phyloP scores from a whole-genome alignment of 2,113 vertebrate species.

The Poecile atricapillus region DNA sequence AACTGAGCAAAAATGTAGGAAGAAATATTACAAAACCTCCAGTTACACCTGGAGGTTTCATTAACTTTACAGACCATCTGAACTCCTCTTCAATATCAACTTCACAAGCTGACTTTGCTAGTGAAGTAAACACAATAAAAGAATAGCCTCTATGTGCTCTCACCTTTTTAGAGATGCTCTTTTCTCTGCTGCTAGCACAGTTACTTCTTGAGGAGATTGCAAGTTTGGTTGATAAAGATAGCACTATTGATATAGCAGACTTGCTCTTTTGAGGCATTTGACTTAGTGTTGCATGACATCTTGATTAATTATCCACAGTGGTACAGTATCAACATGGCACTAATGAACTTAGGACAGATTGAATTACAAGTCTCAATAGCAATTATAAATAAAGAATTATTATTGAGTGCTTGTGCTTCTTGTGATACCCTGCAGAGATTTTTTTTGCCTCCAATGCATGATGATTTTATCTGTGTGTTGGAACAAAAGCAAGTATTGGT shows the following conservation, averaged over 20 bases:
- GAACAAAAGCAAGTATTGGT: not conserved
- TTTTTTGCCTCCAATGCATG: not conserved
- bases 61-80: constrained; percentile 16
- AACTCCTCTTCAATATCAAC: not conserved
- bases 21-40: constrained; percentile 15
- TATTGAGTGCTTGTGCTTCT: not conserved
- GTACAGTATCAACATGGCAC: not conserved
- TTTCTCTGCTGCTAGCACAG: not conserved
- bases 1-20: not conserved
- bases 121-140: not conserved
- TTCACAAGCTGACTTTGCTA: not conserved
- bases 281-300: not conserved
- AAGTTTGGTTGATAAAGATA: not conserved
- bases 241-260: not conserved
- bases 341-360: constrained; percentile 10
- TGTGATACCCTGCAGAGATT: not conserved
- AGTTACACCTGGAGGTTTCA: not conserved
- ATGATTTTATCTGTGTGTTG: not conserved
- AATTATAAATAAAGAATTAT: not conserved
- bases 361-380: not conserved
- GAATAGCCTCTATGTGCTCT: not conserved
- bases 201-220: not conserved
- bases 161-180: not conserved
- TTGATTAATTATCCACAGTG: not conserved
- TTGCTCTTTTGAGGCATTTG: not conserved